Evolutionary conservation across 1,140 invertebrate species (phyloP), one percentile per base, ranked within the genome.

Genomic region (Aphelenchoides avenae): DNA sequence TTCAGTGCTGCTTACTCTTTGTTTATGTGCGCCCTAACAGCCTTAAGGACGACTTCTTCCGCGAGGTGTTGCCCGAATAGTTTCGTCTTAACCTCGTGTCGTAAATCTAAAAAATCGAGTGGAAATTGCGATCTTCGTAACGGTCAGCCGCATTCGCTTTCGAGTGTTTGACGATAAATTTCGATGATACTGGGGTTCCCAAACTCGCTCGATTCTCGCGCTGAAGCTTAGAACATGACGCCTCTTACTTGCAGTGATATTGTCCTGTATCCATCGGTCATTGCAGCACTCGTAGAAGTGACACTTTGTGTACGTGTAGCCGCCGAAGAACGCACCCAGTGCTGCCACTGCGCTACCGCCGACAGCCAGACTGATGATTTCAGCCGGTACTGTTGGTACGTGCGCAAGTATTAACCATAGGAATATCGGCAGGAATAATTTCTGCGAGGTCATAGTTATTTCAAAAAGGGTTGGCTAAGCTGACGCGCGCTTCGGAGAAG

Each of bases 261-360:
- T 68, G 15, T 31, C 44, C 11, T 58, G 13, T 15, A 71, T 52
- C 41, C 59, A 62, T n/a, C 44, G 47, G 7, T 49, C 68, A 13
- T 68, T 43, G 34, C 66, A 69, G 34, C 66, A 69, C 34, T 69
- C 66, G 30, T 52, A 51, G 6, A 67, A 33, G 11, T 68, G 33
- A 31, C 31, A 89, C 86, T 78, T 88, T 86, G 2, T 22, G 27
- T 63, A 64, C 9, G 15, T 9, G 37, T 57, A 58, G 48, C 42
- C 42, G 34, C 34, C 18, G 34, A 13, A 36, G 34, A 36, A 36
- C 13, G 34, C 34, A n/a, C n/a, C n/a, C n/a, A n/a, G n/a, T n/a
- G n/a, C n/a, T n/a, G n/a, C n/a, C n/a, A n/a, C n/a, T n/a, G n/a
- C n/a, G n/a, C n/a, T n/a, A n/a, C n/a, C n/a, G n/a, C n/a, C n/a